Base-by-base conservation (phyloP, 2,113 vertebrate species). In the Pelusios castaneus region DNA sequence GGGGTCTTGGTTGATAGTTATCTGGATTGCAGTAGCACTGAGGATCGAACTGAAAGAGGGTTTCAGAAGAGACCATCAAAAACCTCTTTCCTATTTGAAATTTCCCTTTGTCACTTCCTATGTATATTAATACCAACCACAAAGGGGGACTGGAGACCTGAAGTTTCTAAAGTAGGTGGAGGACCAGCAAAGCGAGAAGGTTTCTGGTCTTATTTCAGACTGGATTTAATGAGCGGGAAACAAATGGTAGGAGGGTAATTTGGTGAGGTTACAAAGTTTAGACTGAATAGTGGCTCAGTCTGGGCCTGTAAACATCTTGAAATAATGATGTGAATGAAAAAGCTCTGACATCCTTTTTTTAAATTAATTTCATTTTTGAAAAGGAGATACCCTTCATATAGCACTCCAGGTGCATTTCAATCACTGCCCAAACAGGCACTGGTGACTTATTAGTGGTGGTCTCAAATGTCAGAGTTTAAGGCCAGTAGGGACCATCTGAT, bases 41-140 rank as follows among this genome's bases (percentile, higher is more conserved):
- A 86, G 29, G 22, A 13, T 54, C 34, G 0, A 0, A 25, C 29
- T 88, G 75, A 67, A 54, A 47, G 2, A 27, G 54, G 4, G 22
- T 34, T 43, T 60, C 24, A 3, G 0, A 3, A 11, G 3, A 31
- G 4, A 19, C 3, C 55, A 73, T 75, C 0, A 3, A 77, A 24
- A 8, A 2, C 6, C 22, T 3, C 55, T 56, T 38, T 6, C 58
- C 49, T 1, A 0, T 86, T 17, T 60, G 70, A 91, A 55, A 82
- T 38, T 79, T 1, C 43, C 21, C 73, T 82, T 16, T 56, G 73
- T 31, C 56, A 77, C 34, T 56, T 82, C 51, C 75, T 89, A 22
- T 78, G 88, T 55, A 80, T 9, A 5, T 43, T 87, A 47, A 38
- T 60, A 4, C 77, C 77, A 13, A 43, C 78, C 41, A 27, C 54